phyloP scores from a whole-genome alignment of 2,797 vertebrate genomes.

The Picus viridis region DNA sequence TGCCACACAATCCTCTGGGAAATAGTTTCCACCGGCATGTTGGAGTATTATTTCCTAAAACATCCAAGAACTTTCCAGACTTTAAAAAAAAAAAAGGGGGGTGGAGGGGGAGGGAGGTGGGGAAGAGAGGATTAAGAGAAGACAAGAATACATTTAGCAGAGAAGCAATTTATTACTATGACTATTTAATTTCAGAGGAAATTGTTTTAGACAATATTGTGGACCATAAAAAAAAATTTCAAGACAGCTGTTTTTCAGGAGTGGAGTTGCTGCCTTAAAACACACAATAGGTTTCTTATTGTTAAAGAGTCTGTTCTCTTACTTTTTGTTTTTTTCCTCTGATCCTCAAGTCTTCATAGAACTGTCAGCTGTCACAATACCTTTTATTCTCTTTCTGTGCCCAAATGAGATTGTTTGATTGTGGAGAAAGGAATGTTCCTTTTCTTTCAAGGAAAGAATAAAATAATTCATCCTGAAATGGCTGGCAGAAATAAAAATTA shows the following conservation, averaged over 20 bases:
- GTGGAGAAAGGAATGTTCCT: neutral
- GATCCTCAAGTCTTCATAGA: neutral
- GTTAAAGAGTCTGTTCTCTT: neutral
- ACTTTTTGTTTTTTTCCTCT: neutral
- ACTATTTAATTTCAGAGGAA: neutral
- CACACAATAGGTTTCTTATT: neutral
- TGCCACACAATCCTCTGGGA: neutral
- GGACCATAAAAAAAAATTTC: neutral
- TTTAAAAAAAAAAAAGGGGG: neutral
- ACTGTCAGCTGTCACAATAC: neutral
- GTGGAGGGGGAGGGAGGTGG: no score
- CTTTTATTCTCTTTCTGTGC: conserved; percentile 1
- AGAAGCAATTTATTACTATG: neutral
- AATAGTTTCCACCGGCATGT: neutral
- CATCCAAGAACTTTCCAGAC: neutral
- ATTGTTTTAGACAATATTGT: neutral
- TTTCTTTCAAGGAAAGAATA: conserved; percentile 37
- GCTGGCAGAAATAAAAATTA: conserved; percentile 22
- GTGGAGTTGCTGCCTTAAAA: conserved; percentile 1
- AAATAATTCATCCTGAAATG: conserved; percentile 18
- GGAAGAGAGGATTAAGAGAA: neutral
- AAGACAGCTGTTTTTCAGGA: neutral
- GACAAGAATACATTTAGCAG: neutral
- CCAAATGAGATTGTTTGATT: neutral
- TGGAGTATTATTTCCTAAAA: neutral